Evolutionary conservation across 1,140 invertebrate genomes (phyloP).

Genomic region (roundworm (Caenorhabditis elegans)): DNA sequence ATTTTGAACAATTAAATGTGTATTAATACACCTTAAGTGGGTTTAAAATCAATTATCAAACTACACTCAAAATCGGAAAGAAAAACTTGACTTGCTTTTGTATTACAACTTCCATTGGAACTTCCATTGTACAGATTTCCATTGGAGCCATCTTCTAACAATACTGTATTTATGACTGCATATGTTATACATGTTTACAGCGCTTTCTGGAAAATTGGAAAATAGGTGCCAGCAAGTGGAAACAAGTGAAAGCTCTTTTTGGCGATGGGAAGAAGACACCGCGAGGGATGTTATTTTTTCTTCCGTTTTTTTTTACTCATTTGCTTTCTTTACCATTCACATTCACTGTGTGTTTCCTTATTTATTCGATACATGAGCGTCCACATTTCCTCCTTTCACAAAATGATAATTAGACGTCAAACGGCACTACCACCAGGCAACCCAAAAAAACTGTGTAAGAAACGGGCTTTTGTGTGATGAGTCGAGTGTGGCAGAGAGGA

Average conservation of each 20-base stretch:
- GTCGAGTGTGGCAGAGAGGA: background rate
- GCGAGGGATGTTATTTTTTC: background rate
- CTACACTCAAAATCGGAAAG: too few species aligned
- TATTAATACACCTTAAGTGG: too few species aligned
- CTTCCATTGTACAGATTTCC: too few species aligned
- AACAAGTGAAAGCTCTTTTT: constrained; percentile 14
- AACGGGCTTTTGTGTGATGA: constrained; percentile 31
- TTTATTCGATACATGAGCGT: background rate
- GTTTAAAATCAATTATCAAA: too few species aligned
- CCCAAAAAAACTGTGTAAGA: constrained; percentile 30
- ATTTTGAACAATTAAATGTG: too few species aligned
- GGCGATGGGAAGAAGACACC: background rate
- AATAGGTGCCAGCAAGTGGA: too few species aligned
- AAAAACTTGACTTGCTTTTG: too few species aligned
- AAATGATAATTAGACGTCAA: constrained; percentile 33
- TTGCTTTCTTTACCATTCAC: background rate
- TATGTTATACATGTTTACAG: too few species aligned
- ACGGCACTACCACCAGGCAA: constrained; percentile 24
- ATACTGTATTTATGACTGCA: too few species aligned
- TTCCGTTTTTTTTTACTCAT: background rate
- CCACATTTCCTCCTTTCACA: constrained; percentile 8
- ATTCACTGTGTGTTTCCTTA: background rate
- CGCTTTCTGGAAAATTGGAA: background rate
- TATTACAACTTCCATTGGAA: too few species aligned
- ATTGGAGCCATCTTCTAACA: too few species aligned